Evolutionary conservation across 92 coral and sea anemone genomes (phyloP).

Genomic region (Bergia sp.): DNA sequence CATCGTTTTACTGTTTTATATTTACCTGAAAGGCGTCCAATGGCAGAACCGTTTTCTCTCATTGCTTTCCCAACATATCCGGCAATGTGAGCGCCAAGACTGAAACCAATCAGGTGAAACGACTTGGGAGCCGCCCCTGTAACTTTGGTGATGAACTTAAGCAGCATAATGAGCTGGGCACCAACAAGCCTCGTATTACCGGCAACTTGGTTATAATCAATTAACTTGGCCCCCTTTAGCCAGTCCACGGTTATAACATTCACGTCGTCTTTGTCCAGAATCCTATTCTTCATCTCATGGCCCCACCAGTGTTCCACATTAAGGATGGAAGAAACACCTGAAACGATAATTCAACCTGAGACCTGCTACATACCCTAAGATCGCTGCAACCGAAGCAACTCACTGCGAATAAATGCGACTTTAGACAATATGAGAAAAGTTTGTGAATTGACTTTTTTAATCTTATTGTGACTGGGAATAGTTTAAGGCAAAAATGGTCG

Average conservation of each 20-base stretch:
- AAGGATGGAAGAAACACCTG: slow-evolving; percentile 9
- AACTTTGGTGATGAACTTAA: slow-evolving; percentile 49
- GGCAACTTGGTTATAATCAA: slow-evolving; percentile 64
- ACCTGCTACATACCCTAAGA: background rate
- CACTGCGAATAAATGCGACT: too few species aligned
- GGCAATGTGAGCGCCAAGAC: slow-evolving; percentile 79
- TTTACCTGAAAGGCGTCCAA: slow-evolving; percentile 79
- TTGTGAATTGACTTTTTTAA: too few species aligned
- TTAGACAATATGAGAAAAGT: too few species aligned
- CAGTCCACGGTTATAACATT: slow-evolving; percentile 70
- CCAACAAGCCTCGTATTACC: slow-evolving; percentile 70
- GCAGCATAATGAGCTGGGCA: slow-evolving; percentile 59
- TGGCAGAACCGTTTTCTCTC: slow-evolving; percentile 46
- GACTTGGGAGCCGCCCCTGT: slow-evolving; percentile 53
- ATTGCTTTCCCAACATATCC: slow-evolving; percentile 72
- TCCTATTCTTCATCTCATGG: slow-evolving; percentile 61
- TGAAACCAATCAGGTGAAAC: slow-evolving; percentile 77
- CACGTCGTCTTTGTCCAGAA: slow-evolving; percentile 52
- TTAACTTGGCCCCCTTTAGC: slow-evolving; percentile 72
- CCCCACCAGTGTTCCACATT: slow-evolving; percentile 52
- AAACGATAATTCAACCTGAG: background rate
- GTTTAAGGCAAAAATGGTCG: too few species aligned
- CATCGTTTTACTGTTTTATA: background rate
- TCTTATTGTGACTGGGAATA: too few species aligned
- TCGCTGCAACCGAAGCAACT: too few species aligned